phyloP scores from a whole-genome alignment of 2,888 invertebrate genomes.

The Drosophila mimica region DNA sequence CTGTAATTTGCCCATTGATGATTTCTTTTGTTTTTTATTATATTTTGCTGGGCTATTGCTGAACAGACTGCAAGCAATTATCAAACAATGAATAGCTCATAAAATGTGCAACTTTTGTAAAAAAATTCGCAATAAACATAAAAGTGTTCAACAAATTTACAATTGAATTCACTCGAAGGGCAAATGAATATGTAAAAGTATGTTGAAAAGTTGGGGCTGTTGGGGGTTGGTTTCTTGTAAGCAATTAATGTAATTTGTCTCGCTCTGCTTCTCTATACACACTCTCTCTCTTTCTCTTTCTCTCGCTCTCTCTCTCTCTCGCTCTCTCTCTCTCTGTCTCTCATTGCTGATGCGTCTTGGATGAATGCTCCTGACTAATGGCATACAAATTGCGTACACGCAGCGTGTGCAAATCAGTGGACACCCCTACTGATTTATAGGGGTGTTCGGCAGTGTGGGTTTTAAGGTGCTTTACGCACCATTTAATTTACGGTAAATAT shows the following conservation, averaged over 20 bases:
- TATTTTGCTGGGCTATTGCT: constrained; percentile 18
- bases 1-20: constrained; percentile 15
- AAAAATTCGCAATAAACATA: constrained; percentile 40
- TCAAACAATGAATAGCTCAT: constrained; percentile 56
- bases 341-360: constrained; percentile 15
- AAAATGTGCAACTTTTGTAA: constrained; percentile 43
- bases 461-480: constrained; percentile 63
- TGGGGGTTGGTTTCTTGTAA: constrained; percentile 35
- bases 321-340: background rate
- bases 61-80: constrained; percentile 64
- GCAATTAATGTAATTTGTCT: constrained; percentile 77
- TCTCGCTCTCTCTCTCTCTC: constrained; percentile 24
- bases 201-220: constrained; percentile 2
- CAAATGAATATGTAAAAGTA: constrained; percentile 51
- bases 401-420: constrained; percentile 45
- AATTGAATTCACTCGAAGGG: constrained; percentile 61
- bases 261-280: background rate
- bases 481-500: constrained; percentile 78
- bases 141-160: constrained; percentile 47
- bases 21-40: constrained; percentile 8
- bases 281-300: background rate
- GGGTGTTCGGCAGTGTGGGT: constrained; percentile 18
- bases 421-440: constrained; percentile 27
- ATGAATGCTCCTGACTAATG: constrained; percentile 44
- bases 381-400: constrained; percentile 72